A percentile compares a stretch with the other conserved stretches of the same genome.
These are phyloP conservation scores for Actinia equina DNA, from an alignment of 64 coral and sea anemone species.

Conservation along the genomic window DNA sequence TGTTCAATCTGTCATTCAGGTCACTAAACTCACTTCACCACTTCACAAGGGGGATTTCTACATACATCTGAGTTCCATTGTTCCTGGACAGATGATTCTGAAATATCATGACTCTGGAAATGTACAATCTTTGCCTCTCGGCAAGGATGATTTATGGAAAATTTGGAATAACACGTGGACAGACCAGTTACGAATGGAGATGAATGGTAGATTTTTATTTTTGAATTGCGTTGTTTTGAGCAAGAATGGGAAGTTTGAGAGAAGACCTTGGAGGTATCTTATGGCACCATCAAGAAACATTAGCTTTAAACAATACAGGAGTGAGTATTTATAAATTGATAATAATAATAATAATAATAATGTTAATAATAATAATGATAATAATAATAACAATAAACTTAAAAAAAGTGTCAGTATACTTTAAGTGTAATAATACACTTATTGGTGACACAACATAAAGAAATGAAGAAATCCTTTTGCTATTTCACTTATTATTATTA, in stretches of 20 bases:
- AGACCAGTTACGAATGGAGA: conserved; percentile 67
- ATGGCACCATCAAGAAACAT: conserved; percentile 82
- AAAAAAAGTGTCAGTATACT: no score
- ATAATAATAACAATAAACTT: no score
- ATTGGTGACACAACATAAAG: no score
- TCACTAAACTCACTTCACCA: conserved; percentile 49
- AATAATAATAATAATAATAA: no score
- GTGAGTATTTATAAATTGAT: neutral
- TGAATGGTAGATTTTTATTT: conserved; percentile 93
- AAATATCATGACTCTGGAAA: conserved; percentile 86
- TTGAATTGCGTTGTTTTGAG: conserved; percentile 81
- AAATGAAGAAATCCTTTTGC: no score
- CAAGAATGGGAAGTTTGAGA: conserved; percentile 63
- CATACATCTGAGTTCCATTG: conserved; percentile 72
- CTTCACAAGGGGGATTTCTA: conserved; percentile 98
- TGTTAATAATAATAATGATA: no score
- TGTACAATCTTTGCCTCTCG: conserved; percentile 76
- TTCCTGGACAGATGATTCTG: conserved; percentile 83
- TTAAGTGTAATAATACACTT: no score
- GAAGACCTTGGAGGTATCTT: conserved; percentile 94
- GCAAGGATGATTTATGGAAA: conserved; percentile 53
- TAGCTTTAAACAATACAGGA: conserved; percentile 67
- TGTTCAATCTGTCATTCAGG: conserved; percentile 80
- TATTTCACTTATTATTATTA: no score
- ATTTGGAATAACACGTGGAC: conserved; percentile 87